These are phyloP conservation scores for Chloroclysta siterata DNA, from an alignment of 2,888 invertebrate species.

Conservation along the genomic window DNA sequence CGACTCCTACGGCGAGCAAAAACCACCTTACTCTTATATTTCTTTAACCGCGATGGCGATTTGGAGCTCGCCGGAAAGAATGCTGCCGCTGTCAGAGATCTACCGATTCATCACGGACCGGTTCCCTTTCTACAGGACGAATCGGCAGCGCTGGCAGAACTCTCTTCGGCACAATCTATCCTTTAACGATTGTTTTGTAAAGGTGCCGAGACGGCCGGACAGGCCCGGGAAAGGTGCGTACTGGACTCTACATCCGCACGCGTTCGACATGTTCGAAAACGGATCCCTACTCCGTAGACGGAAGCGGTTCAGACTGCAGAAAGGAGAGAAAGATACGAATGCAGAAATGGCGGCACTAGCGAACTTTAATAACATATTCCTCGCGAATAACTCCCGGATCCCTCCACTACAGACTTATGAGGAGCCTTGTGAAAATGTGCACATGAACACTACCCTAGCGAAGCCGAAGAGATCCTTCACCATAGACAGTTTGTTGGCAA, in stretches of 20 bases:
- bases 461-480: conserved; percentile 90
- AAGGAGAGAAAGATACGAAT: conserved; percentile 67
- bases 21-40: conserved; percentile 76
- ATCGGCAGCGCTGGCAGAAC: conserved; percentile 94
- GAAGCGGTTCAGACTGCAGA: conserved; percentile 91
- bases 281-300: conserved; percentile 92
- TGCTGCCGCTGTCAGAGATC: conserved; percentile 89
- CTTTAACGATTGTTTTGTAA: conserved; percentile 98
- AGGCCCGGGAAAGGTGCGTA: conserved; percentile 94
- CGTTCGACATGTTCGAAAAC: conserved; percentile 95
- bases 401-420: conserved; percentile 53
- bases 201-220: conserved; percentile 91
- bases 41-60: conserved; percentile 91
- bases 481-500: conserved; percentile 93
- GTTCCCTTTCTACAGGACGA: conserved; percentile 95
- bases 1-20: conserved; percentile 93
- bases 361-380: conserved; percentile 87
- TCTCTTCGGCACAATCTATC: conserved; percentile 95
- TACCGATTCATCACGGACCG: conserved; percentile 94
- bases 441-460: conserved; percentile 38
- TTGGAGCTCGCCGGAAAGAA: conserved; percentile 98
- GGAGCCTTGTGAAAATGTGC: conserved; percentile 41
- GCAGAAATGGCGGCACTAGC: conserved; percentile 87
- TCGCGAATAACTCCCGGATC: conserved; percentile 64
- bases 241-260: conserved; percentile 93